Base-by-base conservation (phyloP, 2,797 vertebrate genomes). In the Nothura maculosa region DNA sequence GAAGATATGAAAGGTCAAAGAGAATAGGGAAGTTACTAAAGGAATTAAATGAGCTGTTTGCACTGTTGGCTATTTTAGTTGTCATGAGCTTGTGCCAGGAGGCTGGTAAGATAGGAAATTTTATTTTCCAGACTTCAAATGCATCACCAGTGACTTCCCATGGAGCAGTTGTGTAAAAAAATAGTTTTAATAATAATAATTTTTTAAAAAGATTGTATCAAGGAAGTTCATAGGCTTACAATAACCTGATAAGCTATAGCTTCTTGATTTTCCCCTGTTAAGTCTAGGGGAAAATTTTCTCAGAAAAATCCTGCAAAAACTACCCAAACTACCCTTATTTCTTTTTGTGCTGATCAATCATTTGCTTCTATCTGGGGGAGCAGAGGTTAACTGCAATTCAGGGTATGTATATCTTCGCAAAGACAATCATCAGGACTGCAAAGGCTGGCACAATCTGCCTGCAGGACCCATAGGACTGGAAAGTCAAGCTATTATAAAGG, bases 271-370 rank as follows among this genome's bases (percentile, higher is more conserved):
- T 67, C 25, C n/a, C 12, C 45, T 55, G 30, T 32, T 34, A 25
- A 32, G 8, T 24, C 28, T 34, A 48, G 15, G 45, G n/a, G 74
- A 36, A 1, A 79, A 6, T 2, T 42, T 76, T 66, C 63, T 62
- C 25, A 55, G 61, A 55, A 45, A 48, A 61, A 14, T 7, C 81
- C 27, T 72, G 43, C 6, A 81, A 63, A 87, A 70, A 0, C 0
- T 3, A 5, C 12, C 8, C 5, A 1, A 70, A 0, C 0, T 3
- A 5, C 12, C 8, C 5, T 1, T 2, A 28, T 6, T 61, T 61
- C 27, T 78, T 9, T 47, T 36, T 32, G 5, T 1, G 0, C 10
- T 48, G 28, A 5, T 50, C 24, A 8, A 4, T 8, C 3, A 1
- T 5, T 6, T 8, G 12, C 10, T 78, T 32, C 48, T 38, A 8